Evolutionary conservation across 2,797 vertebrate genomes (phyloP).

Genomic region (Rhodeus uyekii): DNA sequence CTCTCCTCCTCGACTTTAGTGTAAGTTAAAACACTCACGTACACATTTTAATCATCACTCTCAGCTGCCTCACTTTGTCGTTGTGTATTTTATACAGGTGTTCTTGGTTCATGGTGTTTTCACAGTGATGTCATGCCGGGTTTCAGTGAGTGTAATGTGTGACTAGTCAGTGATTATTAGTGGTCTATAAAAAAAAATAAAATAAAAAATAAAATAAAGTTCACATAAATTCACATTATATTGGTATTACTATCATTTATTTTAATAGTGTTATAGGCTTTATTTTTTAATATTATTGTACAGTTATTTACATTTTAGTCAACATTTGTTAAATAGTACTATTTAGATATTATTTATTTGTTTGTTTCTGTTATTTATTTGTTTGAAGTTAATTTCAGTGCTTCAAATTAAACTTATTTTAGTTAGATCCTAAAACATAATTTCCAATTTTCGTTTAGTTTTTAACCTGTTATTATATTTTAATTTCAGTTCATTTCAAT

Average conservation of each 20-base stretch:
- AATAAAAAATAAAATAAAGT: no score
- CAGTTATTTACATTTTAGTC: neutral
- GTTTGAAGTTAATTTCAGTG: neutral
- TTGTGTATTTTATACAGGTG: neutral
- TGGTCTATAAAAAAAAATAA: no score
- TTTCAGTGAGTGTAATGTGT: conserved; percentile 6
- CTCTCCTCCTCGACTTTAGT: neutral
- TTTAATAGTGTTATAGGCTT: neutral
- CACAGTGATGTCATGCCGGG: neutral
- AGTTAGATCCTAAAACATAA: neutral
- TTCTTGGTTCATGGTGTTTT: neutral
- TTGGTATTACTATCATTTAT: no score
- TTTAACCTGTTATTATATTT: neutral
- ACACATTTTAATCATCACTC: neutral
- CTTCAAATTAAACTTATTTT: neutral
- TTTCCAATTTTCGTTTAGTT: neutral
- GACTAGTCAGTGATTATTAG: neutral
- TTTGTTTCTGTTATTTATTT: no score
- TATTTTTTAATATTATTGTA: neutral
- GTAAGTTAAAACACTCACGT: neutral
- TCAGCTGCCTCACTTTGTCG: neutral
- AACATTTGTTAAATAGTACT: neutral
- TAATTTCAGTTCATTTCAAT: neutral
- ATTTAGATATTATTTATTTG: neutral
- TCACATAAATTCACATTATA: no score